Percentiles rank a stretch among this genome's conserved stretches.
phyloP scores from a whole-genome alignment of 2,113 vertebrate genomes.

The Cryptomyrus ogoouensis region DNA sequence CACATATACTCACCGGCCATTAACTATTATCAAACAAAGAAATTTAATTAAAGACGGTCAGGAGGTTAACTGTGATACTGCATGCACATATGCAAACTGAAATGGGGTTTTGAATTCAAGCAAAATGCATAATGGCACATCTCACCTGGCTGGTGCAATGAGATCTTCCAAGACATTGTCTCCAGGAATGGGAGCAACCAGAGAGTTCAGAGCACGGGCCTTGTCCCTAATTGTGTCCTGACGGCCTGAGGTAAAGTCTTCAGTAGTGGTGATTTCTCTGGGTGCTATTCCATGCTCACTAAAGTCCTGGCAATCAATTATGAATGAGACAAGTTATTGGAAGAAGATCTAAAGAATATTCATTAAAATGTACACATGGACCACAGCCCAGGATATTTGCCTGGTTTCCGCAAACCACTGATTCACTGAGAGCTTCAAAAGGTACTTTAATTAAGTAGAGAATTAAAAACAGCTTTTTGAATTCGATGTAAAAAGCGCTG shows the following conservation, averaged over 20 bases:
- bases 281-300: constrained; percentile 92
- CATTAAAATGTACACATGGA: neutral
- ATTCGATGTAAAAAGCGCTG: neutral
- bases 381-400: neutral
- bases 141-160: constrained; percentile 76
- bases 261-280: constrained; percentile 75
- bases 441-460: neutral
- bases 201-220: constrained; percentile 69
- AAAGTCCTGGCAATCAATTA: constrained; percentile 69
- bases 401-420: neutral
- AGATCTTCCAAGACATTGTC: constrained; percentile 80
- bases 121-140: neutral
- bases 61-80: neutral
- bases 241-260: constrained; percentile 76
- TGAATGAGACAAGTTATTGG: neutral
- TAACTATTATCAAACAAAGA: neutral
- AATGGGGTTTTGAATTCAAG: neutral
- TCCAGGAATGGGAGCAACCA: constrained; percentile 76
- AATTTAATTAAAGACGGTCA: neutral
- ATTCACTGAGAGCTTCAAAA: neutral
- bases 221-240: constrained; percentile 73
- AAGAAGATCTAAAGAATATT: neutral
- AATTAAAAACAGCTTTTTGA: neutral
- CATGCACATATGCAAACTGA: neutral
- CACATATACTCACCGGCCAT: neutral